Evolutionary conservation across 2,797 vertebrate species (phyloP).

Genomic region (Lepidocolaptes lacrymiger): DNA sequence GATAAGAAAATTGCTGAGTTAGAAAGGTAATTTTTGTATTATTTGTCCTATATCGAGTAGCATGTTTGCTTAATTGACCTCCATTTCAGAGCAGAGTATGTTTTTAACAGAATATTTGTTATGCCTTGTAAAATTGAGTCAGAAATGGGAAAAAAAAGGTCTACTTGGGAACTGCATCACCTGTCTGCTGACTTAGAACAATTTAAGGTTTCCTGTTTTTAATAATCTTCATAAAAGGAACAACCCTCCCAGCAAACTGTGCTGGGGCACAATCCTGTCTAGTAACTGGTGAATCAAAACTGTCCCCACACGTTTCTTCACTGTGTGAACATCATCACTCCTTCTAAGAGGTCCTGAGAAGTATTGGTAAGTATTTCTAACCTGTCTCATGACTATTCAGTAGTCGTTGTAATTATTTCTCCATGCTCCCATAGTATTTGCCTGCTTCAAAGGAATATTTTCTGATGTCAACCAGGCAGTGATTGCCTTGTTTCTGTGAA

Average conservation of each 20-base stretch:
- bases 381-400: not conserved
- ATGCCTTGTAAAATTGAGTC: not conserved
- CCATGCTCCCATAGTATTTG: not conserved
- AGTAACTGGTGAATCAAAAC: not conserved
- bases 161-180: not conserved
- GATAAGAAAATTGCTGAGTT: constrained; percentile 93
- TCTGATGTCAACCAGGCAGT: not conserved
- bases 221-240: not conserved
- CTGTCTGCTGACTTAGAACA: not conserved
- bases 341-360: not conserved
- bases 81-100: not conserved
- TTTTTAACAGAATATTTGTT: not conserved
- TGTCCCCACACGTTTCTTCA: not conserved
- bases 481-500: not conserved
- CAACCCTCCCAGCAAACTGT: not conserved
- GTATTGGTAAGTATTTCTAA: not conserved
- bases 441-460: not conserved
- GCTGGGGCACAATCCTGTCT: not conserved
- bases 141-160: not conserved
- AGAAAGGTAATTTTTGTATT: constrained; percentile 85
- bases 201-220: not conserved
- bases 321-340: not conserved
- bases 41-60: not conserved
- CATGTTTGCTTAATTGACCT: not conserved
- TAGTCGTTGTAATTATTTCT: not conserved